Conservation (phyloP, 1,140 invertebrate species). For the Pollicipes pollicipes region DNA sequence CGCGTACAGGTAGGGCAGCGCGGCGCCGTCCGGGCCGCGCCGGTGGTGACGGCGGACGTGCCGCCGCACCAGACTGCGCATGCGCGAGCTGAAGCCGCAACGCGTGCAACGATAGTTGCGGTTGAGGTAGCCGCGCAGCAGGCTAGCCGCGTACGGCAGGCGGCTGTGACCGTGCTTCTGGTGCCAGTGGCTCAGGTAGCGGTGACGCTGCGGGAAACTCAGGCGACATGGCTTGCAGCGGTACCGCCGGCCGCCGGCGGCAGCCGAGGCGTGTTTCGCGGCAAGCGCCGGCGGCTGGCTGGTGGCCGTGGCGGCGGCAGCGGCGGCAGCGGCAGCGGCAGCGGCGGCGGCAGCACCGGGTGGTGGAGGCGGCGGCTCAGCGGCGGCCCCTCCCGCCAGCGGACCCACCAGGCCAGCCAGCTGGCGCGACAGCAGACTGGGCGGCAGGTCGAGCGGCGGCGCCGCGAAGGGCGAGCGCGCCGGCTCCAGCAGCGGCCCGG, state of each 20-base stretch:
- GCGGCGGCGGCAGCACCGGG: constrained; percentile 6
- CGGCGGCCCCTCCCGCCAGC: too few relatives aligned
- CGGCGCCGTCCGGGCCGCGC: constrained; percentile 3
- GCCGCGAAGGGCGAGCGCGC: too few relatives aligned
- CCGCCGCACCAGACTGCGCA: constrained; percentile 41
- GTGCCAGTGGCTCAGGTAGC: constrained; percentile 28
- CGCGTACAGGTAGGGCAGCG: constrained; percentile 23
- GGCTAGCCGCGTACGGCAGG: constrained; percentile 11
- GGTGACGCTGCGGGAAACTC: constrained; percentile 26
- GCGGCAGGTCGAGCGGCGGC: too few relatives aligned
- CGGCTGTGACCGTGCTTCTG: constrained; percentile 22
- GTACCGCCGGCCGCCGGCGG: constrained; percentile 16
- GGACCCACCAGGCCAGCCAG: too few relatives aligned
- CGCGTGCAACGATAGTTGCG: constrained; percentile 38
- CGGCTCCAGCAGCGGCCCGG: constrained; percentile 4
- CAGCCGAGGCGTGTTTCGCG: too few relatives aligned
- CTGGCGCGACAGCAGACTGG: too few relatives aligned
- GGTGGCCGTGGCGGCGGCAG: not conserved
- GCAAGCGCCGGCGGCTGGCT: constrained; percentile 2
- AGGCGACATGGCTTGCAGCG: constrained; percentile 31
- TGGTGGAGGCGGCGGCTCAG: constrained; percentile 5
- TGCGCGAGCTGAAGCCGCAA: constrained; percentile 42
- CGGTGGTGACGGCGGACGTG: constrained; percentile 36
- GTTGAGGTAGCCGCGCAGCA: constrained; percentile 13
- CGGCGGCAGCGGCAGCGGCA: not conserved